These are phyloP conservation scores for Plecturocebus donacophilus DNA, from an alignment of 2,113 vertebrate species.

Conservation along the genomic window DNA sequence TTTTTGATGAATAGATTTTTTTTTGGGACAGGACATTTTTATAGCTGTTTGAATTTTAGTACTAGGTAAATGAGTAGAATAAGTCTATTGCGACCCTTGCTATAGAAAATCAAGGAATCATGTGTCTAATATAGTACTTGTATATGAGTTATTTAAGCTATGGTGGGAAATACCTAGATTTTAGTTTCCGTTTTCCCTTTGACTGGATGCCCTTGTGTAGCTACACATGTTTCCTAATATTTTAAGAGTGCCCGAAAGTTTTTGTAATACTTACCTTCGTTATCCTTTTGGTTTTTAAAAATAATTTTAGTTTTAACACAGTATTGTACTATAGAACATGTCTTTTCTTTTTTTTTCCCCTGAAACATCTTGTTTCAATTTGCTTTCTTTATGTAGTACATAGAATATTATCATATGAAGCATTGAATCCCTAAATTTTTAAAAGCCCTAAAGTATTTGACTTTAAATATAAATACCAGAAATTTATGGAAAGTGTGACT, in stretches of 20 bases:
- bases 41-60: not conserved
- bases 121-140: not conserved
- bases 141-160: not conserved
- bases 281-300: constrained; percentile 8
- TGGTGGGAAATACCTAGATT: not conserved
- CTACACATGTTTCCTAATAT: not conserved
- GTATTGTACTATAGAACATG: not conserved
- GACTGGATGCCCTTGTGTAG: not conserved
- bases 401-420: not conserved
- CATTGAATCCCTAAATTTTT: not conserved
- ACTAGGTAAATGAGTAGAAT: not conserved
- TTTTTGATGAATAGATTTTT: not conserved
- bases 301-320: not conserved
- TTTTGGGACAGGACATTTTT: not conserved
- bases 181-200: not conserved
- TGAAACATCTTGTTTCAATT: constrained; percentile 16
- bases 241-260: not conserved
- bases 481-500: not conserved
- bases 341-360: not conserved
- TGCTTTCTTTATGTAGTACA: not conserved
- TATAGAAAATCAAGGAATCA: constrained; percentile 9
- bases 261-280: not conserved
- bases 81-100: not conserved
- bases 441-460: constrained; percentile 1
- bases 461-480: not conserved